Conservation (phyloP, 2,888 invertebrate species). For the Sisyra terminalis region DNA sequence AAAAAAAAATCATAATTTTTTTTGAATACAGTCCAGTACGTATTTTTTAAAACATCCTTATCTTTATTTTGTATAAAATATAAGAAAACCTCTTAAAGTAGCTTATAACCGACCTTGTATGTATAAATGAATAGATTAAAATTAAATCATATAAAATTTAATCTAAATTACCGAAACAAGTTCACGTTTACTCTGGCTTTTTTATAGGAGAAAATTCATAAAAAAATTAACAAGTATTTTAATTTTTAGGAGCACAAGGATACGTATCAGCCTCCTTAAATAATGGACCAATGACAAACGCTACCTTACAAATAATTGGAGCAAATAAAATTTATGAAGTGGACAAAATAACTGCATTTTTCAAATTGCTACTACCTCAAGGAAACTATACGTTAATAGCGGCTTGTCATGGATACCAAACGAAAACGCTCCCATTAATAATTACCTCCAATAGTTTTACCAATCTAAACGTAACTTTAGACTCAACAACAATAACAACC, state of each 20-base stretch:
- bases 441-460: conserved; percentile 27
- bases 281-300: conserved; percentile 49
- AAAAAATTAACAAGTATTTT: neutral
- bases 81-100: too few species aligned
- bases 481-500: conserved; percentile 8
- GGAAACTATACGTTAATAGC: conserved; percentile 48
- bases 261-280: conserved; percentile 41
- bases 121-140: too few species aligned
- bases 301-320: conserved; percentile 48
- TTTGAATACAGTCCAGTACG: too few species aligned
- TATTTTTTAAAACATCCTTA: too few species aligned
- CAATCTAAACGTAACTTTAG: conserved; percentile 20
- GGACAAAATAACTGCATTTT: conserved; percentile 50
- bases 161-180: too few species aligned
- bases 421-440: conserved; percentile 26
- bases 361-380: conserved; percentile 50
- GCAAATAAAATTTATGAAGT: conserved; percentile 39
- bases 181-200: too few species aligned
- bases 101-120: too few species aligned
- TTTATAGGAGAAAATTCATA: too few species aligned
- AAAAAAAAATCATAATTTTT: too few species aligned
- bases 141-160: too few species aligned
- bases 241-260: conserved; percentile 45
- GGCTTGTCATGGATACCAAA: conserved; percentile 41
- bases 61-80: too few species aligned